Evolutionary conservation across 2,888 invertebrate species (phyloP), one percentile per base, ranked within the genome.

Genomic region (Nebria salina): DNA sequence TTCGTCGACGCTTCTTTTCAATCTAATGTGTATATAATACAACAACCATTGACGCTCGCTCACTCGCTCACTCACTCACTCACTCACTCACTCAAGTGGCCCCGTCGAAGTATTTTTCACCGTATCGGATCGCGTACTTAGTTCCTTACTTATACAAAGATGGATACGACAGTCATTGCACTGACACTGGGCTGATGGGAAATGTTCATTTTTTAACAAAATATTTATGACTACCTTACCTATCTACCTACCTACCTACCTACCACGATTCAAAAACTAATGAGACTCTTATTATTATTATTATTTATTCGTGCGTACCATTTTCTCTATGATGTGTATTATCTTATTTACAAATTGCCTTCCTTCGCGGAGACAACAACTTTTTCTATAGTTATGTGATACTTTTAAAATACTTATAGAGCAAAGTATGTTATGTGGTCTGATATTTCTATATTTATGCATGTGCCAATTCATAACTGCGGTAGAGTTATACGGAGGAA

Each of bases 1-100:
- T 54, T 54, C 54, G n/a, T 68, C 25, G 15, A 8, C 54, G 11
- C 54, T 74, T 74, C 74, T 43, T 43, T 74, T 74, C 74, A 74
- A 43, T 43, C 43, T 74, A 74, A 74, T 74, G 74, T 73, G 73
- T 73, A 73, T 73, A 73, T 73, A 73, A 73, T 73, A 41, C 34
- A 34, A 34, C 74, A 54, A 43, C 65, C 65, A 75, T 65, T 65
- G 76, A 65, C 41, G 72, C 34, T 72, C 26, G 72, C 72, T 72
- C 65, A 2, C 65, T 5, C 65, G 7, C 20, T 20, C 20, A 20
- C 7, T 65, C 65, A 13, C 66, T 5, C 65, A 15, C 66, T 5
- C 65, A 15, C 7, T 65, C 65, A 13, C 66, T 66, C 66, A 13
- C 70, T 70, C 70, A 26, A 11, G 11, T 34, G 70, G 70, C 20